Conservation (phyloP, 2,797 vertebrate species). For the Myotis planiceps region DNA sequence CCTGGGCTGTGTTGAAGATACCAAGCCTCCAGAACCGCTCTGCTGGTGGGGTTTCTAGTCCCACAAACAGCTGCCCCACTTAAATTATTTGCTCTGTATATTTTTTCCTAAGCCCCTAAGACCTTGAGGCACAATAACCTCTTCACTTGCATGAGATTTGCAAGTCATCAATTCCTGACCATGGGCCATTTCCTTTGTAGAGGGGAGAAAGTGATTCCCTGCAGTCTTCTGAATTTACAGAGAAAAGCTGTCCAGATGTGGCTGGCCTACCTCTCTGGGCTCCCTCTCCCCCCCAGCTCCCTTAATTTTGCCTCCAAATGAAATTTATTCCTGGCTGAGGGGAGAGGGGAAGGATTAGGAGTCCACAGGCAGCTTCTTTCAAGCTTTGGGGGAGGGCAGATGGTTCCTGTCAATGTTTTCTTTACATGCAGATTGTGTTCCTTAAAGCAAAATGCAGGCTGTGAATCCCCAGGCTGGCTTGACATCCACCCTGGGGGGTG, state of each 20-base stretch:
- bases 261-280: constrained; percentile 76
- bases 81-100: constrained; percentile 58
- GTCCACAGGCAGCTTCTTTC: constrained; percentile 83
- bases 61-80: constrained; percentile 1
- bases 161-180: constrained; percentile 78
- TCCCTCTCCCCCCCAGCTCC: constrained; percentile 34
- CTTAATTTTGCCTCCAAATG: constrained; percentile 76
- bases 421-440: constrained; percentile 83
- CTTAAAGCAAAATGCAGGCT: constrained; percentile 84
- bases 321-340: constrained; percentile 82
- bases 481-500: constrained; percentile 57
- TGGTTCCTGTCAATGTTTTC: constrained; percentile 87
- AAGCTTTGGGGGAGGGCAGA: constrained; percentile 86
- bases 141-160: constrained; percentile 69
- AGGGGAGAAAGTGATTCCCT: constrained; percentile 76
- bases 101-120: constrained; percentile 58
- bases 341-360: constrained; percentile 84
- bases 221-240: constrained; percentile 65
- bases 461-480: constrained; percentile 73
- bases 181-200: constrained; percentile 79
- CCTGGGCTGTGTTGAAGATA: background rate
- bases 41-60: constrained; percentile 30
- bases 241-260: constrained; percentile 79
- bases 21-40: background rate
- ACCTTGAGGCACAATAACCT: constrained; percentile 74